A percentile compares a stretch with the other conserved stretches of the same genome.
These are phyloP conservation scores for Eupeodes latifasciatus DNA, from an alignment of 2,888 invertebrate genomes.

Conservation along the genomic window DNA sequence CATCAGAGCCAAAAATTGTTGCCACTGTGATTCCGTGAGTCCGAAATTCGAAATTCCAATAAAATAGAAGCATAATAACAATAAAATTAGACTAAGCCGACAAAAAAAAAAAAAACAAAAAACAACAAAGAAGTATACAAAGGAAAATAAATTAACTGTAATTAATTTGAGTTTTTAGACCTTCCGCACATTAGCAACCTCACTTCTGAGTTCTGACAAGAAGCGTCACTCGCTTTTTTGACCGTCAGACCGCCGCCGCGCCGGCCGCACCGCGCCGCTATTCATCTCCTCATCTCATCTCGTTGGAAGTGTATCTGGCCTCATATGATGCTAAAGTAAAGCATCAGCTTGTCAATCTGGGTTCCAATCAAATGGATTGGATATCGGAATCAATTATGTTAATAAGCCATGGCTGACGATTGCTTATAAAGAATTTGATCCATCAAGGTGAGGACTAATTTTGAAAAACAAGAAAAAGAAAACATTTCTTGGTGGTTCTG, in stretches of 20 bases:
- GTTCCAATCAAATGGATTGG: conserved; percentile 66
- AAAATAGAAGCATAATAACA: conserved; percentile 66
- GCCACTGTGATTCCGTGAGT: conserved; percentile 30
- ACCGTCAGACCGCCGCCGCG: not conserved
- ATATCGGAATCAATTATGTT: conserved; percentile 74
- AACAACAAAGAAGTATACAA: conserved; percentile 60
- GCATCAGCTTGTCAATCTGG: conserved; percentile 55
- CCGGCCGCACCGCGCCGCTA: not conserved
- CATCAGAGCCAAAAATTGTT: not conserved
- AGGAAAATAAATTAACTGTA: conserved; percentile 71
- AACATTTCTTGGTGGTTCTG: conserved; percentile 35
- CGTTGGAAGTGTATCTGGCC: conserved; percentile 50
- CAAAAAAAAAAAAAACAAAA: conserved; percentile 43
- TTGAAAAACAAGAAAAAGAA: conserved; percentile 6
- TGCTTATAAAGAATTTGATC: conserved; percentile 52
- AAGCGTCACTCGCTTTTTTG: conserved; percentile 44
- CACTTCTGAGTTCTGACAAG: conserved; percentile 67
- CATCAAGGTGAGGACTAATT: conserved; percentile 60
- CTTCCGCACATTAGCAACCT: conserved; percentile 67
- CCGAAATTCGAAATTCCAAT: conserved; percentile 30
- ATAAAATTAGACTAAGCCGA: conserved; percentile 55
- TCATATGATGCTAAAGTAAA: not conserved
- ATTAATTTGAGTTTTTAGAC: conserved; percentile 71
- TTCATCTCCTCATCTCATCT: conserved; percentile 43
- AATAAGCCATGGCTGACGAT: conserved; percentile 69